phyloP scores from a whole-genome alignment of 1,140 invertebrate genomes.

The Pristionchus pacificus region DNA sequence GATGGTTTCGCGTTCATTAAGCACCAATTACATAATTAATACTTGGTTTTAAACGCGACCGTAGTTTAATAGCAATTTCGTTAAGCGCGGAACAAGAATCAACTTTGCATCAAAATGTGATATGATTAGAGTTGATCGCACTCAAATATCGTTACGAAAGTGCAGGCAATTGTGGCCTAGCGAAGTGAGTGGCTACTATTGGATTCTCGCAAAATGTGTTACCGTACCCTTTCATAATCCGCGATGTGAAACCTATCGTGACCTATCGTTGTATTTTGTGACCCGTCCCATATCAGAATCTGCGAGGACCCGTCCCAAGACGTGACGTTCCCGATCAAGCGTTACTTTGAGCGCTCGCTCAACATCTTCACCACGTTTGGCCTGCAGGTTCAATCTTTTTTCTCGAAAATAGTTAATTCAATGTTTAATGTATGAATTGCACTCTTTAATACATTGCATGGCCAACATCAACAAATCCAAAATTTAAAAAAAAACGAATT shows the following conservation, averaged over 20 bases:
- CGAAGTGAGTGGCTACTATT: constrained; percentile 5
- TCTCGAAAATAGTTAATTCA: no score
- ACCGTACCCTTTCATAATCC: no score
- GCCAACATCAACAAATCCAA: background rate
- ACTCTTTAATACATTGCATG: no score
- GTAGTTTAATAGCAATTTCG: no score
- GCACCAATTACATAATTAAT: no score
- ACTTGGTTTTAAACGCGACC: no score
- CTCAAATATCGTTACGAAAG: constrained; percentile 1
- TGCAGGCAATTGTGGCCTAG: background rate
- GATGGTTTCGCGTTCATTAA: no score
- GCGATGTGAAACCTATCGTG: no score
- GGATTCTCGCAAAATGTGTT: no score
- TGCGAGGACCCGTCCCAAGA: background rate
- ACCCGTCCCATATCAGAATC: background rate
- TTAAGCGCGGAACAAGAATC: background rate
- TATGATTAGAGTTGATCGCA: background rate
- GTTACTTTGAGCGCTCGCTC: background rate
- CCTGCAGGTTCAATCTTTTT: constrained; percentile 4
- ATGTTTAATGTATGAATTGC: no score
- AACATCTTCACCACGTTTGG: background rate
- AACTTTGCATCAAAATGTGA: no score
- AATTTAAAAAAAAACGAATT: no score
- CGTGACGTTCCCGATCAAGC: background rate
- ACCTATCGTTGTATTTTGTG: constrained; percentile 4